phyloP scores from a whole-genome alignment of 2,113 vertebrate species.

The Elgaria multicarinata region DNA sequence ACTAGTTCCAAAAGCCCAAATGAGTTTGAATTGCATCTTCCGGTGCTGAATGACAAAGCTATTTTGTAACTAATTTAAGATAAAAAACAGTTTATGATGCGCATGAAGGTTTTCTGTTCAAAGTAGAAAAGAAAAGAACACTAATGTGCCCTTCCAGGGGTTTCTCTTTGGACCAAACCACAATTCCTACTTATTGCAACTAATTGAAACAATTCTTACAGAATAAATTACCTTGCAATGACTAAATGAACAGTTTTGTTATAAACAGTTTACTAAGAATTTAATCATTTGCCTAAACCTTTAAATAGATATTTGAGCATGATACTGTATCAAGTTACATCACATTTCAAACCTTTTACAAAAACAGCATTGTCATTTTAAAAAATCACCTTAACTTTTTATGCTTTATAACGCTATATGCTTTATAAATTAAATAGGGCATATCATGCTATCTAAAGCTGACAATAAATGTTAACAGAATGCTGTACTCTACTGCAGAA shows the following conservation, averaged over 20 bases:
- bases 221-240: slow-evolving; percentile 56
- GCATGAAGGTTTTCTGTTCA: neutral
- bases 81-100: neutral
- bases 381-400: slow-evolving; percentile 20
- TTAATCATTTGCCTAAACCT: slow-evolving; percentile 22
- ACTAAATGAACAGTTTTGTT: slow-evolving; percentile 35
- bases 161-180: neutral
- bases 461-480: slow-evolving; percentile 41
- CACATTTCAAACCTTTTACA: neutral
- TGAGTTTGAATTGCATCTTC: neutral
- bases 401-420: neutral
- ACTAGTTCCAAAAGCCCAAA: neutral
- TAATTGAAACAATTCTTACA: slow-evolving; percentile 35
- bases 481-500: slow-evolving; percentile 38
- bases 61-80: neutral
- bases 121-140: neutral
- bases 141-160: neutral
- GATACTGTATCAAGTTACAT: slow-evolving; percentile 50
- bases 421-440: slow-evolving; percentile 46
- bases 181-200: neutral
- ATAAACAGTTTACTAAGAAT: slow-evolving; percentile 15
- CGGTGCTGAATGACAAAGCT: neutral
- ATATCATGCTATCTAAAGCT: slow-evolving; percentile 44
- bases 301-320: neutral
- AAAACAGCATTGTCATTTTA: slow-evolving; percentile 40